Evolutionary conservation across 2,113 vertebrate species (phyloP).

Genomic region (Lepisosteus oculatus): DNA sequence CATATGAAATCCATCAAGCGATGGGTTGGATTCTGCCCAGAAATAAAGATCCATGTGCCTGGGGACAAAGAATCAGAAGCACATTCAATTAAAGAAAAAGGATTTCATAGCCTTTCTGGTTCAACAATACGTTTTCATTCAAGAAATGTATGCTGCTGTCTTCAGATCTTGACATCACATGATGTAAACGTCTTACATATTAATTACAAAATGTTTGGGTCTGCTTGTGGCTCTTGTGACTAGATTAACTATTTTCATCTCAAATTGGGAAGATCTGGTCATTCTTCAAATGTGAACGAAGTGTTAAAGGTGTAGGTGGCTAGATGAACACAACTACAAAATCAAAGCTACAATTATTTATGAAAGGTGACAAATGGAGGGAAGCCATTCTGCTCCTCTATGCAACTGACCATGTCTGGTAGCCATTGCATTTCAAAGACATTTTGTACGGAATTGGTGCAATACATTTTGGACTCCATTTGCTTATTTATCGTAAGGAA

Average conservation of each 20-base stretch:
- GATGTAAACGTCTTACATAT: slow-evolving; percentile 39
- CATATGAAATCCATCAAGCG: slow-evolving; percentile 43
- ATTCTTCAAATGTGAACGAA: slow-evolving; percentile 37
- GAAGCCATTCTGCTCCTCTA: slow-evolving; percentile 8
- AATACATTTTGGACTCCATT: slow-evolving; percentile 26
- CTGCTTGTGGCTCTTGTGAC: slow-evolving; percentile 34
- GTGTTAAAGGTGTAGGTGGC: slow-evolving; percentile 23
- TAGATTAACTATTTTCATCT: slow-evolving; percentile 27
- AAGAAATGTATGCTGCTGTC: slow-evolving; percentile 41
- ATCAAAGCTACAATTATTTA: slow-evolving; percentile 12
- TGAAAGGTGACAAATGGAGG: slow-evolving; percentile 27
- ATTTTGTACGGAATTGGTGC: slow-evolving; percentile 18
- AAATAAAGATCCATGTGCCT: slow-evolving; percentile 26
- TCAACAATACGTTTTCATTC: slow-evolving; percentile 32
- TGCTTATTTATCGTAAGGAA: slow-evolving; percentile 29
- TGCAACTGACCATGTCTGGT: slow-evolving; percentile 27
- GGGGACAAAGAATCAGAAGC: slow-evolving; percentile 30
- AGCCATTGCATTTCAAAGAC: neutral
- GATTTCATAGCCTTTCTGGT: slow-evolving; percentile 36
- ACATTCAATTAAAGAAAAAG: slow-evolving; percentile 38
- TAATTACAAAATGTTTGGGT: slow-evolving; percentile 35
- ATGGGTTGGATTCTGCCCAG: slow-evolving; percentile 39
- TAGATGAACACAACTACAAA: slow-evolving; percentile 24
- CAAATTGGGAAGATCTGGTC: slow-evolving; percentile 33
- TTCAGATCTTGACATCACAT: slow-evolving; percentile 50